Evolutionary conservation across 2,888 invertebrate genomes (phyloP).

Genomic region (Polietes domitor): DNA sequence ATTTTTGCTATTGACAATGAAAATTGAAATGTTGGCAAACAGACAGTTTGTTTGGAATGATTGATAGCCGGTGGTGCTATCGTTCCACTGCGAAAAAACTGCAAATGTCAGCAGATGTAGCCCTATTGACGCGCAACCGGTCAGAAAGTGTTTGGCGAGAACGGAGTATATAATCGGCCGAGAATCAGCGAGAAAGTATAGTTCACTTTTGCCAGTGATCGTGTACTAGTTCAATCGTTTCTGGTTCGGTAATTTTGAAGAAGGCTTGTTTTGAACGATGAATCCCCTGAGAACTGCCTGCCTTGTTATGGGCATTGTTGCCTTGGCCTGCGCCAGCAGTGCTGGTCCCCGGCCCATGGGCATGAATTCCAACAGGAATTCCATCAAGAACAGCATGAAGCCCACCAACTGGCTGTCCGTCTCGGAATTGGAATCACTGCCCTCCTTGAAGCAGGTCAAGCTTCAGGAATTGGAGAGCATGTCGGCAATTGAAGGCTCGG

Average conservation of each 20-base stretch:
- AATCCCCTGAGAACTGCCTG: conserved; percentile 73
- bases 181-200: conserved; percentile 58
- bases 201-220: conserved; percentile 70
- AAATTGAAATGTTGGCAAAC: background rate
- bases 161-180: conserved; percentile 45
- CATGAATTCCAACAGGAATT: conserved; percentile 63
- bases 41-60: background rate
- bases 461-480: conserved; percentile 73
- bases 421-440: conserved; percentile 72
- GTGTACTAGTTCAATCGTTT: conserved; percentile 34
- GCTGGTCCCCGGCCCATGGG: conserved; percentile 45
- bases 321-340: conserved; percentile 67
- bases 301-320: conserved; percentile 72
- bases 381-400: conserved; percentile 68
- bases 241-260: conserved; percentile 20
- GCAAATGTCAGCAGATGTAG: background rate
- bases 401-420: conserved; percentile 75
- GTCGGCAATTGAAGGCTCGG: conserved; percentile 73
- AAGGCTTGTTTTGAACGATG: conserved; percentile 67
- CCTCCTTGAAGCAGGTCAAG: conserved; percentile 73
- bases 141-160: background rate
- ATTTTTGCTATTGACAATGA: conserved; percentile 36
- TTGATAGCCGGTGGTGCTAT: too few relatives aligned
- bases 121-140: background rate
- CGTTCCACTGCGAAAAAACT: too few relatives aligned